Evolutionary conservation across 2,888 invertebrate species (phyloP).

Genomic region (Ptilodon capucinus): DNA sequence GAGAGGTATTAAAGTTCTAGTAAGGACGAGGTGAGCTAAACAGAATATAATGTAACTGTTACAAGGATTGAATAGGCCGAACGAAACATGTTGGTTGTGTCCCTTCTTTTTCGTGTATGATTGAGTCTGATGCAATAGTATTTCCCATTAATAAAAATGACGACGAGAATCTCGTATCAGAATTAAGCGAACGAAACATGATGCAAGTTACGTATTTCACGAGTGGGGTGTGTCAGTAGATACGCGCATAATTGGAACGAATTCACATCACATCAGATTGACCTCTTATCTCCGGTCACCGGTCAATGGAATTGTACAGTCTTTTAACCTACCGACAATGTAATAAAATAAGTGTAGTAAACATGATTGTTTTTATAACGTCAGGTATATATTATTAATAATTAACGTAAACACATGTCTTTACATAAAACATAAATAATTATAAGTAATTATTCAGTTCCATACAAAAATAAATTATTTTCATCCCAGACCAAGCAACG

Average conservation of each 20-base stretch:
- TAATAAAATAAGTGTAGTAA: constrained; percentile 8
- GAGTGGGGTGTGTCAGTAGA: constrained; percentile 34
- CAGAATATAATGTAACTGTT: too few relatives aligned
- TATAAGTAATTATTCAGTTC: too few relatives aligned
- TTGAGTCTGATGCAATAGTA: background rate
- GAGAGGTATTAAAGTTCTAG: too few relatives aligned
- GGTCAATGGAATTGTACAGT: constrained; percentile 27
- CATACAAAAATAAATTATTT: too few relatives aligned
- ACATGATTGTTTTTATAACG: background rate
- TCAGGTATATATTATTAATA: background rate
- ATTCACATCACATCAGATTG: constrained; percentile 12
- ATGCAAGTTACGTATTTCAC: constrained; percentile 25
- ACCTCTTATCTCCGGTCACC: constrained; percentile 32
- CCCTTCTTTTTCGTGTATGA: too few relatives aligned
- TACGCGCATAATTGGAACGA: constrained; percentile 16
- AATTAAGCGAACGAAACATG: background rate
- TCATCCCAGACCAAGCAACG: too few relatives aligned
- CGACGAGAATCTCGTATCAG: constrained; percentile 4
- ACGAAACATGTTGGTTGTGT: too few relatives aligned
- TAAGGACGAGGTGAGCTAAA: too few relatives aligned
- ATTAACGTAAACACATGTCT: background rate
- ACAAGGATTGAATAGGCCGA: too few relatives aligned
- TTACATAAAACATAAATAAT: too few relatives aligned
- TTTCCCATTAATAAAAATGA: background rate
- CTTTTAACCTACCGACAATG: constrained; percentile 15